Base-by-base conservation (phyloP, 2,888 invertebrate species). In the Philopedon plagiatum region DNA sequence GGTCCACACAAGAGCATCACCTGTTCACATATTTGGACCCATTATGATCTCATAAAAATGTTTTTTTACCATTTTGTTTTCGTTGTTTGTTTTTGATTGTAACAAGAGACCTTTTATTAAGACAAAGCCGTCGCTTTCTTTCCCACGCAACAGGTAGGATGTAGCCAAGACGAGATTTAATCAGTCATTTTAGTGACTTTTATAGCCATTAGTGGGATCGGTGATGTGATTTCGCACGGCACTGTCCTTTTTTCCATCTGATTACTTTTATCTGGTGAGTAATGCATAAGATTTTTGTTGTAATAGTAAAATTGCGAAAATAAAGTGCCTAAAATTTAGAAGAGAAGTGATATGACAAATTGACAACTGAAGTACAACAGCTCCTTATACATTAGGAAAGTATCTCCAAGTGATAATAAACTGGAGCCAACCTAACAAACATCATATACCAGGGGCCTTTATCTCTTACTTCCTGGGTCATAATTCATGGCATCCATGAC, bases 71-170 rank as follows among this genome's bases (percentile, higher is more conserved):
- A 21, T 49, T 49, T 49, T 49, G 26, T 23, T 13, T 11, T 26
- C 26, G 26, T 46, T 49, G 49, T 49, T 49, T 49, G 26, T 23
- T 26, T 46, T 49, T 49, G 26, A 49, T 26, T 49, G 49, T 49
- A 49, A 49, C 49, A 23, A 49, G 49, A 49, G 49, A 49, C 49
- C 49, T 49, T 49, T 49, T 26, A 49, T 49, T 49, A 49, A 49
- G 49, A 49, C 49, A 49, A 49, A 23, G 49, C 49, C 41, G 3
- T 41, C 26, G 26, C 49, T 49, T 26, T 26, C 13, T 49, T 49
- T 49, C 49, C 49, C 49, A 49, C 49, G 49, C 49, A 49, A 49
- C 49, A 49, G 49, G 49, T 49, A 49, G 44, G 44, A n/a, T 26
- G 4, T 18, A 49, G 23, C 26, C 13, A 26, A 7, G 26, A 26